Base-by-base conservation (phyloP, 1,140 invertebrate genomes). In the Papilio aristodemus region DNA sequence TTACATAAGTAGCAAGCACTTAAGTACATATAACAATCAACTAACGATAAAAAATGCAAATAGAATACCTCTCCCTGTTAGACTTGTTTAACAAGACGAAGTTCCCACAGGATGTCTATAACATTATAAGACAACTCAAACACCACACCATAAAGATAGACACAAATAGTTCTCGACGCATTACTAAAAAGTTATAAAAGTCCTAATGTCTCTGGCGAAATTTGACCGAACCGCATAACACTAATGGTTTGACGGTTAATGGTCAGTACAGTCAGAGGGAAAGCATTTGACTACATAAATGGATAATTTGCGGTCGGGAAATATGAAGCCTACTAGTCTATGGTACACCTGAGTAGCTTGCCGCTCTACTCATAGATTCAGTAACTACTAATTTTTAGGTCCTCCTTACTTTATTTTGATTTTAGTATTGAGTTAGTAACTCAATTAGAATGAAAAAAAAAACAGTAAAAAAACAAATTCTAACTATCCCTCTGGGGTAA, bases 251-350 rank as follows among this genome's bases (percentile, higher is more conserved):
- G 59, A 36, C 38, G 59, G 59, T 38, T 17, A 62, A 62, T 62
- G 59, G 36, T 62, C 36, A 36, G 14, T 7, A 1, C 17, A 14
- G 59, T 37, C 32, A 11, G 32, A 62, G 59, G 32, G 59, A 62
- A 39, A 62, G 27, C 59, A 32, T 62, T 62, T 36, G 57, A 59
- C 59, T 38, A 38, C 14, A 62, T 54, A 62, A 37, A 62, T 62
- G 36, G 59, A 36, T 62, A 62, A 39, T 62, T 62, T 62, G 59
- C 59, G 59, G 59, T 62, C 32, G 27, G 17, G 17, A 19, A 62
- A 38, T 62, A 62, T 62, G 59, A 62, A 38, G 59, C 59, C 59
- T 38, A 62, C 59, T 62, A 38, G 59, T 62, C 38, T 62, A 36
- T 54, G 19, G 46, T 22, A 54, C 19, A 19, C 19, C 46, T 22